These are phyloP conservation scores for Neofelis nebulosa DNA, from an alignment of 2,113 vertebrate genomes.

Conservation along the genomic window DNA sequence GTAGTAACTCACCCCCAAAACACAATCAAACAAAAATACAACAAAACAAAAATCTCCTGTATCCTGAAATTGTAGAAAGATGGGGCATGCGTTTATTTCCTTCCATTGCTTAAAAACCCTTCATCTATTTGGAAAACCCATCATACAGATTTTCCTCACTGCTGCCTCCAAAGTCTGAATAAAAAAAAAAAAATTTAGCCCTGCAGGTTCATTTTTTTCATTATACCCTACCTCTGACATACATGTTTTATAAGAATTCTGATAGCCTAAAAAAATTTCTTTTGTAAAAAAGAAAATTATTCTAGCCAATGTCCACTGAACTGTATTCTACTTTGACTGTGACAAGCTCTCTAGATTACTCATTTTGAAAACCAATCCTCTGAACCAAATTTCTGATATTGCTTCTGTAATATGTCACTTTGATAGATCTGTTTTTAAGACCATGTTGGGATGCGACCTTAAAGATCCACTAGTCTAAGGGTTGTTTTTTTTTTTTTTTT, in stretches of 20 bases:
- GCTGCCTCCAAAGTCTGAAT: background rate
- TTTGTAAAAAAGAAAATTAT: background rate
- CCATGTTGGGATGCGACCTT: background rate
- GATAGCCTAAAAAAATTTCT: background rate
- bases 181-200: background rate
- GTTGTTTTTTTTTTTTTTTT: constrained; percentile 13
- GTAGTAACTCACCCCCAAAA: background rate
- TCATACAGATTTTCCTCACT: background rate
- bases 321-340: constrained; percentile 1
- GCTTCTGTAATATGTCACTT: constrained; percentile 13
- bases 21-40: background rate
- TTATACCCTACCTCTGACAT: background rate
- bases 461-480: background rate
- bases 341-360: background rate
- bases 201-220: background rate
- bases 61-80: constrained; percentile 15
- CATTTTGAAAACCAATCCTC: constrained; percentile 18
- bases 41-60: background rate
- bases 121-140: background rate
- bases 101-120: background rate
- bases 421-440: background rate
- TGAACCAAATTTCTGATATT: background rate
- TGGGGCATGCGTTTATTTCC: background rate
- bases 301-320: background rate
- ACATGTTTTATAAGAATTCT: background rate